phyloP scores from a whole-genome alignment of 1,140 invertebrate genomes.

The Octopus sinensis region DNA sequence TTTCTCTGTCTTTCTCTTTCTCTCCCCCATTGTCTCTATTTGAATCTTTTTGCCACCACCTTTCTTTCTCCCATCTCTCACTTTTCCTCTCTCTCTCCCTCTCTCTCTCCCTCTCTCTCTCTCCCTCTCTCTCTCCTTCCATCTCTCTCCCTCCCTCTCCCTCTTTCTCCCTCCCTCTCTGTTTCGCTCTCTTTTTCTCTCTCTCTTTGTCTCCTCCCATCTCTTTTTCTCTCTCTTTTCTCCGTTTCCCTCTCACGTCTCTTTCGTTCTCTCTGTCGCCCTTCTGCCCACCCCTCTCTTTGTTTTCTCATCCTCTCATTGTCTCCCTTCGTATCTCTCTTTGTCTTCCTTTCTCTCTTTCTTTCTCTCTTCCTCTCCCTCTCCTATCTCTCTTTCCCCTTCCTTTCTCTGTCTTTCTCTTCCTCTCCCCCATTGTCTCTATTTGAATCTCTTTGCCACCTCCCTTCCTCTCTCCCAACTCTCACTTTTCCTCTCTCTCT shows the following conservation, averaged over 20 bases:
- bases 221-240: constrained; percentile 4
- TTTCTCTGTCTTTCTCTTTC: constrained; percentile 13
- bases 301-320: background rate
- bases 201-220: no score
- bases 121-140: background rate
- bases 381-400: constrained; percentile 16
- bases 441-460: background rate
- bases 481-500: background rate
- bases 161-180: background rate
- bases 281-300: background rate
- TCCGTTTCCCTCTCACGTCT: background rate
- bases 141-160: background rate
- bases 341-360: background rate
- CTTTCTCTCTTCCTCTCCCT: background rate
- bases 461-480: background rate
- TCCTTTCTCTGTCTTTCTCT: background rate
- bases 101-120: background rate
- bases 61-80: background rate
- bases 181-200: no score
- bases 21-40: background rate
- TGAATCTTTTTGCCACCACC: background rate
- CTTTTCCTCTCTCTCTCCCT: background rate
- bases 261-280: background rate
- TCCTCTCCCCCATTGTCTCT: background rate
- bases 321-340: no score